phyloP scores from a whole-genome alignment of 2,888 invertebrate species.

The Labia minor region DNA sequence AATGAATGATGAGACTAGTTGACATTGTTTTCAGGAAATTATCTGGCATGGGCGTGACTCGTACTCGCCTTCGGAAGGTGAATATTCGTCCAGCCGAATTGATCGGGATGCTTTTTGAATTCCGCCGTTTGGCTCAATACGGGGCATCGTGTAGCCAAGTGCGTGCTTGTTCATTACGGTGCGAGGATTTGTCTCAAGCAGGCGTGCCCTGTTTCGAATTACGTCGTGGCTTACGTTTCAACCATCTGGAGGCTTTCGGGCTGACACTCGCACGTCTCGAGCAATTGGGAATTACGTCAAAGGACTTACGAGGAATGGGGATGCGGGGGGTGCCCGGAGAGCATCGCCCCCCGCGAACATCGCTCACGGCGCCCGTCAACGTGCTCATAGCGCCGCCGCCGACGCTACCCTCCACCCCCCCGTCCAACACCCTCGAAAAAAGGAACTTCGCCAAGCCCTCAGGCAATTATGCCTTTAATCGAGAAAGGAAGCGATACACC shows the following conservation, averaged over 20 bases:
- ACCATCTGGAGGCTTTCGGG: background rate
- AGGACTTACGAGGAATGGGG: background rate
- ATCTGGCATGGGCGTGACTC: background rate
- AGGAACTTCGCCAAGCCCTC: too few relatives aligned
- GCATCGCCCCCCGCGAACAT: background rate
- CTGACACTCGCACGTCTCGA: background rate
- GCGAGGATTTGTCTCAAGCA: background rate
- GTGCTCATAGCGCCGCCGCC: too few relatives aligned
- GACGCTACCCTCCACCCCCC: too few relatives aligned
- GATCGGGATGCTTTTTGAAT: constrained; percentile 1
- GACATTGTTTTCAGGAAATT: background rate
- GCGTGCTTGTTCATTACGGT: background rate
- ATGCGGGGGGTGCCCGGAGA: background rate
- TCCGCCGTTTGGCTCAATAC: constrained; percentile 8
- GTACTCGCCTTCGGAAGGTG: background rate
- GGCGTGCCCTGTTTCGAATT: constrained; percentile 5
- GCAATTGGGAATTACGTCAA: background rate
- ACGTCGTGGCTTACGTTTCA: background rate
- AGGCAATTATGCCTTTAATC: too few relatives aligned
- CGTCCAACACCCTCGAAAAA: too few relatives aligned
- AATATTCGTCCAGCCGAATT: background rate
- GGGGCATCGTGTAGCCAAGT: constrained; percentile 1
- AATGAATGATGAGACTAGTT: too few relatives aligned
- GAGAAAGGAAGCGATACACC: too few relatives aligned
- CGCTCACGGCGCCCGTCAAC: too few relatives aligned